Percentiles rank a stretch among this genome's conserved stretches.
phyloP scores from a whole-genome alignment of 2,888 invertebrate genomes.

The Thalpophila matura region DNA sequence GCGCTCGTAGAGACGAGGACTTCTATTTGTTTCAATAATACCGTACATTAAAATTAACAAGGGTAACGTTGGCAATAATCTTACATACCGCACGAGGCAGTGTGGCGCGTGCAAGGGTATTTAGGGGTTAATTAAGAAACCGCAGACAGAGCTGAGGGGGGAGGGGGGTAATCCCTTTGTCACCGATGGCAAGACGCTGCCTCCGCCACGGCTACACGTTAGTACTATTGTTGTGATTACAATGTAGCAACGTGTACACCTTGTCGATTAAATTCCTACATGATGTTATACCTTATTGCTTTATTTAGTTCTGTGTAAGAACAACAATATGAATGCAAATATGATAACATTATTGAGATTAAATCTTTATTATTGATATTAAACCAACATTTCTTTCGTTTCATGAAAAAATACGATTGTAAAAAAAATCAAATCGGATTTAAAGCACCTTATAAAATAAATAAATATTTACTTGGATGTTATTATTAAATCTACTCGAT shows the following conservation, averaged over 20 bases:
- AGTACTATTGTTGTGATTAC: conserved; percentile 73
- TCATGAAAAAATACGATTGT: background rate
- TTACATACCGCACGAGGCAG: conserved; percentile 78
- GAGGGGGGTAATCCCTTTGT: conserved; percentile 85
- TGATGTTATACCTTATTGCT: conserved; percentile 36
- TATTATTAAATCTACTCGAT: conserved; percentile 33
- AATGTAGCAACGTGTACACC: conserved; percentile 61
- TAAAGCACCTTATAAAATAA: background rate
- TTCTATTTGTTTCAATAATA: conserved; percentile 86
- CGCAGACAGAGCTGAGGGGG: conserved; percentile 80
- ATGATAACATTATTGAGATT: background rate
- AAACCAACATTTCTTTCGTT: conserved; percentile 1
- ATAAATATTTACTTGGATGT: background rate
- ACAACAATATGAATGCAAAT: conserved; percentile 2
- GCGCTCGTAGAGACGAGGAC: conserved; percentile 70
- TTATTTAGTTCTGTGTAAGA: conserved; percentile 5
- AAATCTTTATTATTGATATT: background rate
- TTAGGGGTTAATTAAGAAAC: conserved; percentile 90
- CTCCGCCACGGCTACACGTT: conserved; percentile 64
- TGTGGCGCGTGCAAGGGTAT: conserved; percentile 82
- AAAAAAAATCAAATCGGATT: background rate
- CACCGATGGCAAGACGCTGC: conserved; percentile 81
- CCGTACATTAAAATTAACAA: conserved; percentile 86
- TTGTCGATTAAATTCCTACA: conserved; percentile 54
- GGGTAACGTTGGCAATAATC: conserved; percentile 86